Percentiles rank a stretch among this genome's conserved stretches.
These are phyloP conservation scores for Pseudomugil gertrudae DNA, from an alignment of 2,797 vertebrate species.

Conservation along the genomic window DNA sequence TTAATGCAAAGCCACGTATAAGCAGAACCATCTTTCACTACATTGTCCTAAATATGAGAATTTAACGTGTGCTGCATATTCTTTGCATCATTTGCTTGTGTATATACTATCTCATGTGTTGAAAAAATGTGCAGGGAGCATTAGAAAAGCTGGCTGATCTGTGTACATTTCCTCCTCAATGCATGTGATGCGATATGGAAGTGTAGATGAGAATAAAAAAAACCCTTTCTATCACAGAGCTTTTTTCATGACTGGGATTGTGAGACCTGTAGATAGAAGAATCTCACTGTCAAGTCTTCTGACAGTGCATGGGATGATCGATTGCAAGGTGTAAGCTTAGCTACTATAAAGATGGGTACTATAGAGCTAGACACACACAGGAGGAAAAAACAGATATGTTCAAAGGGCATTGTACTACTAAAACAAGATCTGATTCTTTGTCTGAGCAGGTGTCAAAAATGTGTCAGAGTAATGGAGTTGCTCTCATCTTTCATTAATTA, in stretches of 20 bases:
- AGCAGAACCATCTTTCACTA: background rate
- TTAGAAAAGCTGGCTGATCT: constrained; percentile 7
- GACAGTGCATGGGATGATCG: constrained; percentile 64
- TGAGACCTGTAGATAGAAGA: constrained; percentile 33
- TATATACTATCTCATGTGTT: constrained; percentile 4
- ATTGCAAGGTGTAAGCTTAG: constrained; percentile 63
- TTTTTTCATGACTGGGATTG: constrained; percentile 7
- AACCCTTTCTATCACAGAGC: constrained; percentile 30
- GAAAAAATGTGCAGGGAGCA: background rate
- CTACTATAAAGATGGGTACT: constrained; percentile 46
- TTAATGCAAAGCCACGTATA: background rate
- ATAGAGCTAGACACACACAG: constrained; percentile 27
- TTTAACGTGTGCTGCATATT: background rate
- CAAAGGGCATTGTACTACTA: constrained; percentile 48
- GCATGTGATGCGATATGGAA: constrained; percentile 19
- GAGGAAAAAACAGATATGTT: constrained; percentile 37
- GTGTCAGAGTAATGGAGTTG: constrained; percentile 83
- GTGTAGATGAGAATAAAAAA: constrained; percentile 40
- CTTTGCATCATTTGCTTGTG: background rate
- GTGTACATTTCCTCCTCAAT: constrained; percentile 3
- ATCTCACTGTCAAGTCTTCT: constrained; percentile 60
- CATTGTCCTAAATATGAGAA: background rate
- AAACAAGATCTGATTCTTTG: constrained; percentile 64
- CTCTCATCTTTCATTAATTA: constrained; percentile 87
- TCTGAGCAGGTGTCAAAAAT: constrained; percentile 70